A percentile compares a stretch with the other conserved stretches of the same genome.
Evolutionary conservation across 64 coral and sea anemone genomes (phyloP).

Genomic region (Anthopleura sola): DNA sequence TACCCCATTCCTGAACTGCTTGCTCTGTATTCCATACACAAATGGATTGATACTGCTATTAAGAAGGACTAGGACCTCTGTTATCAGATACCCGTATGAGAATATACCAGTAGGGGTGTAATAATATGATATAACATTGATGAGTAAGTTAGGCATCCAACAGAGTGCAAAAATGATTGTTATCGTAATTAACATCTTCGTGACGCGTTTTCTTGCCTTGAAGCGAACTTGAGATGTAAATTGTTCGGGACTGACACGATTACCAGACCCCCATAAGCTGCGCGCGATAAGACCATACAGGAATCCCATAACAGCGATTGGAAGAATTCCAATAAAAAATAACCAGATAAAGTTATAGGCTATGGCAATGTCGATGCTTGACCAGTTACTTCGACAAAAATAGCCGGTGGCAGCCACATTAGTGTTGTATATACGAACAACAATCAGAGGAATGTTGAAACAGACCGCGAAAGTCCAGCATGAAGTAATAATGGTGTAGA

Average conservation of each 20-base stretch:
- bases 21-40: conserved; percentile 39
- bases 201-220: conserved; percentile 30
- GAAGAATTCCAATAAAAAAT: conserved; percentile 28
- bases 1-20: conserved; percentile 25
- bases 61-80: conserved; percentile 32
- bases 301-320: conserved; percentile 2
- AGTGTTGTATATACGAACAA: conserved; percentile 28
- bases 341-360: conserved; percentile 37
- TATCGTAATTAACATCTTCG: conserved; percentile 35
- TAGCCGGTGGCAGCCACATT: conserved; percentile 7
- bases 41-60: conserved; percentile 52
- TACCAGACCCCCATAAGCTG: conserved; percentile 18
- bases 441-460: conserved; percentile 30
- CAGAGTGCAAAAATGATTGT: conserved; percentile 29
- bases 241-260: neutral
- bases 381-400: conserved; percentile 36
- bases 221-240: conserved; percentile 11
- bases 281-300: conserved; percentile 32
- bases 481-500: neutral
- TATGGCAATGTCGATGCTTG: neutral
- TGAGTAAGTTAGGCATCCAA: conserved; percentile 39
- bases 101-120: neutral
- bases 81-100: conserved; percentile 38
- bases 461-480: conserved; percentile 30
- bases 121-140: conserved; percentile 29